Conservation (phyloP, 2,113 vertebrate genomes). For the Psammodynastes pulverulentus region DNA sequence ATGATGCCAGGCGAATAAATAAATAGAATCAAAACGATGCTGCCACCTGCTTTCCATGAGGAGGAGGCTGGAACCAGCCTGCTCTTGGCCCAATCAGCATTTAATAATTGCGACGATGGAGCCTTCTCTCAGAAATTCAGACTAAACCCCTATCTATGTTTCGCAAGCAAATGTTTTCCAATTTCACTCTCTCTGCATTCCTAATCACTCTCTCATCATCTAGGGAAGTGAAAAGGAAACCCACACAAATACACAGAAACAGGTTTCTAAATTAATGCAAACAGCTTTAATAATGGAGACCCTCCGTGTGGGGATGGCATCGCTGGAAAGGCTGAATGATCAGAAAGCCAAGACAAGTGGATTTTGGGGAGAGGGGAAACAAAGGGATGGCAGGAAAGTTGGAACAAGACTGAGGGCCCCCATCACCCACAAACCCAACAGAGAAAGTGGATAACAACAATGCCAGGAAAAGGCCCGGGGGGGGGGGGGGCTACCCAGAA, state of each 20-base stretch:
- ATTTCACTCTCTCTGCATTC: background rate
- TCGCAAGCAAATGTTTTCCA: background rate
- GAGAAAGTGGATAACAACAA: background rate
- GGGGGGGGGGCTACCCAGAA: too few species aligned
- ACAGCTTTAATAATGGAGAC: background rate
- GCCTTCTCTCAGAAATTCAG: background rate
- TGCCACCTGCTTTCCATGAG: conserved; percentile 27
- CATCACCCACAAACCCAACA: background rate
- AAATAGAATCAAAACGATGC: background rate
- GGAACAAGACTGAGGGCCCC: background rate
- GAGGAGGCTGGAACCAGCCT: background rate
- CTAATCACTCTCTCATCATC: background rate
- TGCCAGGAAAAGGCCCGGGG: background rate
- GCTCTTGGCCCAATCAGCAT: background rate
- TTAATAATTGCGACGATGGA: background rate
- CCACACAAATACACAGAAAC: background rate
- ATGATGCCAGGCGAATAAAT: background rate
- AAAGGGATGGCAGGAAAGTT: background rate
- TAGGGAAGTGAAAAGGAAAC: background rate
- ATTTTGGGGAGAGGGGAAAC: background rate
- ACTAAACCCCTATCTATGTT: background rate
- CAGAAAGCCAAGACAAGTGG: background rate
- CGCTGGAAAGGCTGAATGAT: background rate
- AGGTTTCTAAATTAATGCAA: background rate
- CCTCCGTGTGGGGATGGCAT: background rate